Percentiles rank a stretch among this genome's conserved stretches.
Evolutionary conservation across 2,113 vertebrate genomes (phyloP).

Genomic region (Indicator indicator): DNA sequence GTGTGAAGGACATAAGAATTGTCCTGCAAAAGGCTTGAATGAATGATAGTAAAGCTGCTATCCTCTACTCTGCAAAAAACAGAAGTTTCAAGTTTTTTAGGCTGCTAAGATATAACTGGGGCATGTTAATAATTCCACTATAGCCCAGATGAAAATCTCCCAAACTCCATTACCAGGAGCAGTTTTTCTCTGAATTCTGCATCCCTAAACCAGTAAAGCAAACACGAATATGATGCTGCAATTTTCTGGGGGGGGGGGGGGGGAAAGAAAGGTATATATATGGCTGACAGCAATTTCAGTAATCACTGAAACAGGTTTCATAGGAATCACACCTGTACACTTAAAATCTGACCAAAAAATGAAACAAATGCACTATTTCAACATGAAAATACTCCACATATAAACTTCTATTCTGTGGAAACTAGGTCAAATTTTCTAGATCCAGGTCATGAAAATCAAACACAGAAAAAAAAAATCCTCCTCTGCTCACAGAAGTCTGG

Average conservation of each 20-base stretch:
- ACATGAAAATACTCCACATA: neutral
- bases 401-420: neutral
- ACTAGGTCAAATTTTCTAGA: neutral
- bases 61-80: conserved; percentile 83
- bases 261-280: neutral
- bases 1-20: neutral
- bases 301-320: neutral
- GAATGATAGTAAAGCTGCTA: neutral
- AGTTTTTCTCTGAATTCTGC: conserved; percentile 69
- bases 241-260: no score
- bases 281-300: neutral
- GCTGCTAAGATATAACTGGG: conserved; percentile 85
- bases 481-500: neutral
- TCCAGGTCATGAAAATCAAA: neutral
- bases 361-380: neutral
- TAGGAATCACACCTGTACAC: neutral
- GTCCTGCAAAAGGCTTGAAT: neutral
- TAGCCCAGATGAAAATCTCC: conserved; percentile 89
- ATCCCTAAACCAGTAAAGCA: conserved; percentile 73
- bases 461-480: neutral
- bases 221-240: neutral
- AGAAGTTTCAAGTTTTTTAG: conserved; percentile 87
- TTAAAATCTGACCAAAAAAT: neutral
- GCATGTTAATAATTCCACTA: conserved; percentile 88
- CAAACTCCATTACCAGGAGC: conserved; percentile 86